phyloP scores from a whole-genome alignment of 2,797 vertebrate genomes.

The Lithobates pipiens region DNA sequence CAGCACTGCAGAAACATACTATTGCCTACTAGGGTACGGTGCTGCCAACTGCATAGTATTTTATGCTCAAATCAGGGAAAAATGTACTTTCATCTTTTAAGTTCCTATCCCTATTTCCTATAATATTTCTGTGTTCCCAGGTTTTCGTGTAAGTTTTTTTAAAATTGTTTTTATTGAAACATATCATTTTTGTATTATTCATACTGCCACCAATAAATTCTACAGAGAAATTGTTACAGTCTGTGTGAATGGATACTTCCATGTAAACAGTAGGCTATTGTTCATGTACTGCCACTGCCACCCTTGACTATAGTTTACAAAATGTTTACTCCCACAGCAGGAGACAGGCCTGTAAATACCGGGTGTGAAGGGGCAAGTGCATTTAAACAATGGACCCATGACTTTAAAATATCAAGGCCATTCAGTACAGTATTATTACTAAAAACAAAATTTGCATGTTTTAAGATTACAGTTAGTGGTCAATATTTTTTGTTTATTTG shows the following conservation, averaged over 20 bases:
- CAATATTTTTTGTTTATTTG: neutral
- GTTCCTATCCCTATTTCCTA: no score
- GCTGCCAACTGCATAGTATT: no score
- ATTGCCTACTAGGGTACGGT: no score
- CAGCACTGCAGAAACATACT: no score
- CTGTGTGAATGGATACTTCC: neutral
- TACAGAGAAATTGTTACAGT: neutral
- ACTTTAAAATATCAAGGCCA: neutral
- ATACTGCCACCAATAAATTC: neutral
- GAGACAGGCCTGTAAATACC: neutral
- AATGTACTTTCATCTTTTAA: no score
- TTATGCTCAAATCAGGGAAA: no score
- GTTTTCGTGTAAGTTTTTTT: no score
- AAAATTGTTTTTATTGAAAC: no score
- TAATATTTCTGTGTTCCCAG: no score
- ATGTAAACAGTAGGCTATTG: constrained; percentile 1
- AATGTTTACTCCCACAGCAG: neutral
- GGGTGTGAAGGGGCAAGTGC: neutral
- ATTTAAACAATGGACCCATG: neutral
- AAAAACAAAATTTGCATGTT: constrained; percentile 5
- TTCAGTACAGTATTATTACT: neutral
- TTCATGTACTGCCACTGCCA: neutral
- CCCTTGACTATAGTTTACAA: neutral
- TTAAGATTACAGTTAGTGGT: neutral
- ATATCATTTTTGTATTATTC: no score